A percentile compares a stretch with the other conserved stretches of the same genome.
Evolutionary conservation across 1,140 invertebrate species (phyloP).

Genomic region (Drosophila tristis): DNA sequence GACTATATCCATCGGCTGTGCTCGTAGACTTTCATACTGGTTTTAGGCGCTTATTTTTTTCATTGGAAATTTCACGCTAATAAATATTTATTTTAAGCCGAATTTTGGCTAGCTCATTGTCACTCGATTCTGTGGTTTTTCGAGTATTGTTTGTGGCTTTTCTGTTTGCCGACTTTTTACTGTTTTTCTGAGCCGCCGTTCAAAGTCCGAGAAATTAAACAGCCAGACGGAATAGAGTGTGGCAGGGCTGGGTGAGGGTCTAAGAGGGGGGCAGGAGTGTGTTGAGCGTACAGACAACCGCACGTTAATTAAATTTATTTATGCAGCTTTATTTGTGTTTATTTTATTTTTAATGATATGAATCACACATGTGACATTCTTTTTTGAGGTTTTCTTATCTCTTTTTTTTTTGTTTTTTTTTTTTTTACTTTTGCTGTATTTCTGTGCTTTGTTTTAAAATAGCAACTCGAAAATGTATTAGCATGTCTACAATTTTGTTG

Average conservation of each 20-base stretch:
- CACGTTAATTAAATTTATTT: slow-evolving; percentile 82
- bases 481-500: slow-evolving; percentile 64
- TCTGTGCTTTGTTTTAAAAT: slow-evolving; percentile 67
- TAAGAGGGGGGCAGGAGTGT: not conserved
- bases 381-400: slow-evolving; percentile 34
- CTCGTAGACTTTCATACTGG: too few species aligned
- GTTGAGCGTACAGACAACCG: slow-evolving; percentile 29
- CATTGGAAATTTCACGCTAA: slow-evolving; percentile 11
- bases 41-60: slow-evolving; percentile 24
- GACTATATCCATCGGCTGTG: too few species aligned
- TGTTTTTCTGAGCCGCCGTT: slow-evolving; percentile 59
- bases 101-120: slow-evolving; percentile 53
- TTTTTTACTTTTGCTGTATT: slow-evolving; percentile 24
- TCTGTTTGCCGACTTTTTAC: slow-evolving; percentile 56
- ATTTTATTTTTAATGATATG: slow-evolving; percentile 74
- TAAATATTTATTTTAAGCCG: slow-evolving; percentile 42
- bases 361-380: slow-evolving; percentile 79
- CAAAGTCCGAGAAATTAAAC: slow-evolving; percentile 80
- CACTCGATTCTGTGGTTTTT: slow-evolving; percentile 43
- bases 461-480: slow-evolving; percentile 64
- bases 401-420: not conserved
- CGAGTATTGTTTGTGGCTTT: slow-evolving; percentile 18
- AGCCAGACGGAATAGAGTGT: slow-evolving; percentile 55
- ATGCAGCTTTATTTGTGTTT: slow-evolving; percentile 66
- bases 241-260: slow-evolving; percentile 16